Percentiles rank a stretch among this genome's conserved stretches.
Conservation (phyloP, 1,140 invertebrate species). For the Lasaia peninsularis region DNA sequence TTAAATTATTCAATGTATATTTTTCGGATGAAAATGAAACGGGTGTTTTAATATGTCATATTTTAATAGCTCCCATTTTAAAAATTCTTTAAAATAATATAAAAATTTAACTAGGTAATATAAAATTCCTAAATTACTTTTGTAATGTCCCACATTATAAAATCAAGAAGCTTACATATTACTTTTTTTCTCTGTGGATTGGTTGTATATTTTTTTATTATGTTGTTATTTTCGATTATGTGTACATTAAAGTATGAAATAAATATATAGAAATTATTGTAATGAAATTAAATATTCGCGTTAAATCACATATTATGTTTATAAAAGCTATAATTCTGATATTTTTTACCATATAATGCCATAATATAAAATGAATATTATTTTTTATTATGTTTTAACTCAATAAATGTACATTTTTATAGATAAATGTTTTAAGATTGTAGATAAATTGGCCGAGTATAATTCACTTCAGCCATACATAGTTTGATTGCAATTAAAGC, state of each 20-base stretch:
- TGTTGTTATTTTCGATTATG: constrained; percentile 1
- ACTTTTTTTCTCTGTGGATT: too few species aligned
- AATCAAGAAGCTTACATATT: too few species aligned
- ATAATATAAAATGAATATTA: not conserved
- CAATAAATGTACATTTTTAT: not conserved
- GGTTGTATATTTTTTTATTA: too few species aligned
- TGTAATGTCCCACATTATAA: too few species aligned
- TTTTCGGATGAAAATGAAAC: not conserved
- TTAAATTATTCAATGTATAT: not conserved
- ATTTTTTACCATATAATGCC: not conserved
- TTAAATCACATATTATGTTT: not conserved
- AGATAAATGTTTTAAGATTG: constrained; percentile 1
- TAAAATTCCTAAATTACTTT: constrained; percentile 5
- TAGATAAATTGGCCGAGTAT: constrained; percentile 2
- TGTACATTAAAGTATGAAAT: constrained; percentile 21
- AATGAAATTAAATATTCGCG: not conserved
- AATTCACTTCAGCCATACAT: not conserved
- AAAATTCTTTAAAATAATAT: not conserved
- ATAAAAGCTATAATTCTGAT: not conserved
- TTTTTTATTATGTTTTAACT: not conserved
- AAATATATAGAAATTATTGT: constrained; percentile 30
- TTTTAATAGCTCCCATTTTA: constrained; percentile 1
- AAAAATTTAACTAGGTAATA: not conserved
- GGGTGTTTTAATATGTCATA: constrained; percentile 3
- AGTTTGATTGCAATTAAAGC: constrained; percentile 48